phyloP scores from a whole-genome alignment of 2,888 invertebrate genomes.

The Plebejus melissa region DNA sequence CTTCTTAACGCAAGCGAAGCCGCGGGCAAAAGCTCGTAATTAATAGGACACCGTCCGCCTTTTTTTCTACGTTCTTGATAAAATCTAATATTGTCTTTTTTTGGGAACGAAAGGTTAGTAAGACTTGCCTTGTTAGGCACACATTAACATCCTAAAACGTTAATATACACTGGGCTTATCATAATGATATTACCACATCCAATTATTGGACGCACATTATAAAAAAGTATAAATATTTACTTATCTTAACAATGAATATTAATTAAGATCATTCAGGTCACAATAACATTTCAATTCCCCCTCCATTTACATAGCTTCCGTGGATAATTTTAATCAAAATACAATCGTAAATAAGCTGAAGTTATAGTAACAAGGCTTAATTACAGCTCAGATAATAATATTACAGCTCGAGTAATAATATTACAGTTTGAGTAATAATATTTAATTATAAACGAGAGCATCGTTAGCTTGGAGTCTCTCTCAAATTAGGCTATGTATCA shows the following conservation, averaged over 20 bases:
- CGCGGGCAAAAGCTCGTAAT: no score
- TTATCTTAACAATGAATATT: not conserved
- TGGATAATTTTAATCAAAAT: constrained; percentile 6
- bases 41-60: no score
- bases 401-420: constrained; percentile 23
- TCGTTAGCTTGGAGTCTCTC: constrained; percentile 31
- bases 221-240: no score
- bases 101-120: no score
- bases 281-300: not conserved
- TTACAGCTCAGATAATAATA: constrained; percentile 28
- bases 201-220: no score
- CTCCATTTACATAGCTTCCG: not conserved
- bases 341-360: constrained; percentile 7
- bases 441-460: constrained; percentile 32
- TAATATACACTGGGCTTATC: no score
- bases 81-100: no score
- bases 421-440: constrained; percentile 29
- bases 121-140: no score
- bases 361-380: constrained; percentile 25
- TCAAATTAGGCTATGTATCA: constrained; percentile 34
- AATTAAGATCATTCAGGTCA: not conserved
- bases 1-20: no score
- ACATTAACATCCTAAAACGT: no score
- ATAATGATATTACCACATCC: no score
- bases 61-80: no score